Evolutionary conservation across 2,113 vertebrate species (phyloP).

Genomic region (Eudyptes chrysolophus): DNA sequence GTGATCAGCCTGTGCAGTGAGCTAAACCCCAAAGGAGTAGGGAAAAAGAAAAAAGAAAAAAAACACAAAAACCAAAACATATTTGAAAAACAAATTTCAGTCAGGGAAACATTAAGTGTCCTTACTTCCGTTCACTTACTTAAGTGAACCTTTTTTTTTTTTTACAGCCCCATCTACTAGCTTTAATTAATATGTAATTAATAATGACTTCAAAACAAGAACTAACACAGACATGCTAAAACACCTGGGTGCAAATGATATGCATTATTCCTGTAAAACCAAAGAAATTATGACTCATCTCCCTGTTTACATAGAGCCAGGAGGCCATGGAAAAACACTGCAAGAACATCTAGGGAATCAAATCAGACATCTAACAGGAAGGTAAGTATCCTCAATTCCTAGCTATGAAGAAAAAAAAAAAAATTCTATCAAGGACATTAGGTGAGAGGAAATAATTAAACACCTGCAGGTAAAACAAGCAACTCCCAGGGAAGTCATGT

Average conservation of each 20-base stretch:
- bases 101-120: neutral
- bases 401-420: neutral
- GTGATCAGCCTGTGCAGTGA: neutral
- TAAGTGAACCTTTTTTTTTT: neutral
- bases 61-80: neutral
- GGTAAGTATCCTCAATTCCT: neutral
- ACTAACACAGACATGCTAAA: neutral
- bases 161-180: neutral
- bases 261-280: neutral
- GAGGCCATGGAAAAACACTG: neutral
- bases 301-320: neutral
- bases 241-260: neutral
- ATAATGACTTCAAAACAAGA: neutral
- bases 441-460: neutral
- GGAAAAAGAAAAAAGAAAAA: too few relatives aligned
- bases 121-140: neutral
- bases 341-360: neutral
- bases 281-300: neutral
- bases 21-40: neutral
- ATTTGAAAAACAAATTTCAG: neutral
- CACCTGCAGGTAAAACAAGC: neutral
- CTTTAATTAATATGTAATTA: neutral
- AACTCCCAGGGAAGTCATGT: neutral
- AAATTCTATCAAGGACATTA: neutral
- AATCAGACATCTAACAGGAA: neutral